phyloP scores from a whole-genome alignment of 2,113 vertebrate species.

The Clarias gariepinus region DNA sequence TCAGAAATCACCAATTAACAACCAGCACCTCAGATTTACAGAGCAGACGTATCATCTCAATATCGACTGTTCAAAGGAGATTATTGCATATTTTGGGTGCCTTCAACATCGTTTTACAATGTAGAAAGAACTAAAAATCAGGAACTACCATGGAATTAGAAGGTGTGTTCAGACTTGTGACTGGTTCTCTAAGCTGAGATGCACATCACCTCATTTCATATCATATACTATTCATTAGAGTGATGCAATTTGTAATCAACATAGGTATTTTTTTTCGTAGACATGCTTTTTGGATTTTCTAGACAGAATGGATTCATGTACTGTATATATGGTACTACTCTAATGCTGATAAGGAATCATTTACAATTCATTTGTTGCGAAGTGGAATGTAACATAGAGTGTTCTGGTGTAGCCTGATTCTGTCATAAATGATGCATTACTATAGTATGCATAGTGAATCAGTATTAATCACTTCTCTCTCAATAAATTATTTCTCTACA shows the following conservation, averaged over 20 bases:
- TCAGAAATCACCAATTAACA: too few species aligned
- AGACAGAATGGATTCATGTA: background rate
- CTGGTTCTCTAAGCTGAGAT: background rate
- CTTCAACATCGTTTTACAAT: too few species aligned
- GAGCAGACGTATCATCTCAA: too few species aligned
- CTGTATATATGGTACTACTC: constrained; percentile 5
- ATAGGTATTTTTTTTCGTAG: background rate
- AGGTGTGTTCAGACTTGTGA: too few species aligned
- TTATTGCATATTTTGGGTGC: too few species aligned
- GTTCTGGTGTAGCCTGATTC: background rate
- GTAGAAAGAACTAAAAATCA: too few species aligned
- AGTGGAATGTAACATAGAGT: background rate
- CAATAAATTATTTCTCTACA: background rate
- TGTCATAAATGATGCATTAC: background rate
- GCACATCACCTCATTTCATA: background rate
- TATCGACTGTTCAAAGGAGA: too few species aligned
- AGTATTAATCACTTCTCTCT: background rate
- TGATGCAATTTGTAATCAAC: background rate
- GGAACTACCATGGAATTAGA: too few species aligned
- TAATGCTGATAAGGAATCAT: constrained; percentile 23
- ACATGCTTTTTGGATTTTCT: background rate
- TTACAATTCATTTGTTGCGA: constrained; percentile 12
- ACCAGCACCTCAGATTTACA: too few species aligned
- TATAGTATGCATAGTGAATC: background rate
- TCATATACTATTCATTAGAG: background rate